These are phyloP conservation scores for Mesochorus sp. DNA, from an alignment of 2,888 invertebrate genomes.

Conservation along the genomic window DNA sequence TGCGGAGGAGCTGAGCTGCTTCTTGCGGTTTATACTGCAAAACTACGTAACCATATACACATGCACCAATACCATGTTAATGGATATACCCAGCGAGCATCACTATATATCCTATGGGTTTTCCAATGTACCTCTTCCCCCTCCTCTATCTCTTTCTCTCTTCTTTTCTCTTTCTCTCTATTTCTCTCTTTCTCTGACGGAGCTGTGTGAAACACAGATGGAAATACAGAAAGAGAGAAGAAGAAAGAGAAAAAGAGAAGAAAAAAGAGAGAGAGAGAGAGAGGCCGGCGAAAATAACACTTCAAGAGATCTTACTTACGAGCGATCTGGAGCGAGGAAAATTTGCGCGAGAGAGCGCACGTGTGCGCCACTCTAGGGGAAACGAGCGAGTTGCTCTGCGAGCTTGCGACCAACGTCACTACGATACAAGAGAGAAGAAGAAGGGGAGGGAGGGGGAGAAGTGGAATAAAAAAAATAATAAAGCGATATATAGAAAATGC, in stretches of 20 bases:
- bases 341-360: conserved; percentile 50
- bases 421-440: neutral
- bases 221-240: conserved; percentile 31
- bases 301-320: conserved; percentile 74
- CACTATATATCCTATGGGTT: neutral
- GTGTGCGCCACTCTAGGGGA: conserved; percentile 20
- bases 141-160: too few species aligned
- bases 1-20: conserved; percentile 34
- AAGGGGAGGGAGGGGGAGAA: neutral
- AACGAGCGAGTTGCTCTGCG: neutral
- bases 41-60: neutral
- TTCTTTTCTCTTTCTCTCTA: too few species aligned
- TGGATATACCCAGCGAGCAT: neutral
- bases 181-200: too few species aligned
- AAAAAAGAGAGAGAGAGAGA: conserved; percentile 10
- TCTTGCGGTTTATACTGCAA: conserved; percentile 34
- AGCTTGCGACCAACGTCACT: neutral
- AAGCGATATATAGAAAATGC: conserved; percentile 15
- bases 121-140: too few species aligned
- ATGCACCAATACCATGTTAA: neutral
- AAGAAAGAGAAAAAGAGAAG: conserved; percentile 26
- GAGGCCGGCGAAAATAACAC: conserved; percentile 73
- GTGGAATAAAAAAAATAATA: neutral
- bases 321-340: conserved; percentile 64
- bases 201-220: neutral